Conservation (phyloP, 1,140 invertebrate species). For the Dryas iulia region DNA sequence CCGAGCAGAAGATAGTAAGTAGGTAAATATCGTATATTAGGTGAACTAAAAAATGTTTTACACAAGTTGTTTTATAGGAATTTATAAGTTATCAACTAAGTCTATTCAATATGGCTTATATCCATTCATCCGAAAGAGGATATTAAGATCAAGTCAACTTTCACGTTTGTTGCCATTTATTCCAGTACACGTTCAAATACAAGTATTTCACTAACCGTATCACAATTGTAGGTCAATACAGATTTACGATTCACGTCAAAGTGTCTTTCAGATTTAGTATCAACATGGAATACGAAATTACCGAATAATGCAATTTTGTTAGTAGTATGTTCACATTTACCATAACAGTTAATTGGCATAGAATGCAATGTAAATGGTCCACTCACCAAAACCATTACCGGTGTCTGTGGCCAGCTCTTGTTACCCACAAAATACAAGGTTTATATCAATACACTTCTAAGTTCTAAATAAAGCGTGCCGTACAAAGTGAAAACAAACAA, state of each 20-base stretch:
- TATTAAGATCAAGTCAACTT: constrained; percentile 31
- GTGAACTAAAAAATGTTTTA: neutral
- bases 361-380: constrained; percentile 48
- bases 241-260: constrained; percentile 20
- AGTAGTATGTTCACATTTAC: constrained; percentile 44
- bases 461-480: constrained; percentile 8
- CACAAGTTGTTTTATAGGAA: neutral
- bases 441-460: constrained; percentile 39
- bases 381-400: constrained; percentile 60
- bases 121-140: constrained; percentile 22
- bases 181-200: constrained; percentile 11
- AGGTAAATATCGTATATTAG: neutral
- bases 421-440: constrained; percentile 60
- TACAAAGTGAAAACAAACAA: constrained; percentile 25
- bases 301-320: constrained; percentile 18
- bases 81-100: neutral
- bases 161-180: constrained; percentile 17
- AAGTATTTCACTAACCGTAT: constrained; percentile 20
- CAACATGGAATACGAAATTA: constrained; percentile 18
- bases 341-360: constrained; percentile 38
- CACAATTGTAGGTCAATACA: constrained; percentile 27
- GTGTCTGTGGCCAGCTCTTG: constrained; percentile 54
- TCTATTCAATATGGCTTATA: neutral
- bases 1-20: neutral
- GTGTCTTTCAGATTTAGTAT: constrained; percentile 19